These are phyloP conservation scores for Crocallis elinguaria DNA, from an alignment of 2,888 invertebrate species.

Conservation along the genomic window DNA sequence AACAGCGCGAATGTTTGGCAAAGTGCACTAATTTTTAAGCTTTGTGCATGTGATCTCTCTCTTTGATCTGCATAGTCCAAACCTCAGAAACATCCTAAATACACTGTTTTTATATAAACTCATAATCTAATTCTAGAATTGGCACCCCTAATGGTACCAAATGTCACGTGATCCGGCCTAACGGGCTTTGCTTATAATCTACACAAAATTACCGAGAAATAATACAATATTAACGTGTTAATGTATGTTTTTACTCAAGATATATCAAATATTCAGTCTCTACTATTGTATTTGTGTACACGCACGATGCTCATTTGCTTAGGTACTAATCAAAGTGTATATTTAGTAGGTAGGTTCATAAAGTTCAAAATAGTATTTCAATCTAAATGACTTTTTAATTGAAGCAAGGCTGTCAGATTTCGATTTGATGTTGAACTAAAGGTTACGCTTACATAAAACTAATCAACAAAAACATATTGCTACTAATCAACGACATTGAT, in stretches of 20 bases:
- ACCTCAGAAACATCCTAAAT: too few relatives aligned
- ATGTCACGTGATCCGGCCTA: constrained; percentile 58
- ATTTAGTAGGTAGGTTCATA: constrained; percentile 6
- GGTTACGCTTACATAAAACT: neutral
- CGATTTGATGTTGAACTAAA: neutral
- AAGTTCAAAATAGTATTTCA: constrained; percentile 3
- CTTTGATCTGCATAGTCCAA: too few relatives aligned
- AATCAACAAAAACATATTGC: neutral
- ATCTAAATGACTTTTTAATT: constrained; percentile 21
- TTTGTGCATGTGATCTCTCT: too few relatives aligned
- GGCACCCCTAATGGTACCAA: constrained; percentile 10
- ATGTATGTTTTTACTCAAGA: constrained; percentile 52
- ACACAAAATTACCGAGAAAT: constrained; percentile 63
- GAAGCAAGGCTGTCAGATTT: neutral
- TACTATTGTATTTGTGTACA: constrained; percentile 40
- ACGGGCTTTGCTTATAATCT: constrained; percentile 51
- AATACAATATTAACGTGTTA: constrained; percentile 51
- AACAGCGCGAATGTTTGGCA: too few relatives aligned
- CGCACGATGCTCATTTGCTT: constrained; percentile 39
- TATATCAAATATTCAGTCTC: constrained; percentile 48
- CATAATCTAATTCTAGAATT: neutral
- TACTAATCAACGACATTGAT: neutral
- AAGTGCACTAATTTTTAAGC: too few relatives aligned
- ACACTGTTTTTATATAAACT: too few relatives aligned
- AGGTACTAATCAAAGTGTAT: constrained; percentile 27